Evolutionary conservation across 2,888 invertebrate genomes (phyloP), one percentile per base, ranked within the genome.

Genomic region (Phyllotreta cruciferae): DNA sequence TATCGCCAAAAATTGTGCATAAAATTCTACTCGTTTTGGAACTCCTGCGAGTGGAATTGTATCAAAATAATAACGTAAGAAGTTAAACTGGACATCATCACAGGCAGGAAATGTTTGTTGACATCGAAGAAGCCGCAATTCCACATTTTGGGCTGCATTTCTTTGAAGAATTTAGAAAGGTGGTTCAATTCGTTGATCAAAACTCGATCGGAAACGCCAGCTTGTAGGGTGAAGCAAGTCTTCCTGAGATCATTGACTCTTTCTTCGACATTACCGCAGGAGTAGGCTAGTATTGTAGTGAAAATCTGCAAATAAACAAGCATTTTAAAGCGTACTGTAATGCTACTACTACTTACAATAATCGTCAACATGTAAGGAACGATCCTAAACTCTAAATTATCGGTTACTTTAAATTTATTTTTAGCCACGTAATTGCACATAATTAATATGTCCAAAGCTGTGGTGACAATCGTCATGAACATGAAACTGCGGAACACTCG

Each of bases 251-350:
- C n/a, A 6, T 6, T 9, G 1, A 50, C 50, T 50, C 14, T 50
- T 35, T 50, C 50, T 36, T 50, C 50, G 0, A 50, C n/a, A 36
- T 50, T 50, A 6, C 35, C 50, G 36, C 50, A 50, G 3, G 50
- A 50, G 3, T 10, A 8, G 5, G 50, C 35, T 35, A 50, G 36
- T 7, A 50, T n/a, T 6, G n/a, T 10, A 1, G 50, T 50, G 14
- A 50, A 50, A n/a, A 50, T 50, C 50, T 50, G 11, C 8, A 50
- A 34, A 49, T 5, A n/a, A 49, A n/a, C n/a, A n/a, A n/a, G n/a
- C n/a, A n/a, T n/a, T n/a, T n/a, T n/a, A 49, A 49, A 49, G 5
- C 4, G 42, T n/a, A 42, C 11, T n/a, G 6, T 6, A n/a, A 38
- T 7, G 6, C 6, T 38, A 38, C 8, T 38, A 7, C 38, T 38